Conservation (phyloP, 2,113 vertebrate genomes). For the Beaufortia kweichowensis region DNA sequence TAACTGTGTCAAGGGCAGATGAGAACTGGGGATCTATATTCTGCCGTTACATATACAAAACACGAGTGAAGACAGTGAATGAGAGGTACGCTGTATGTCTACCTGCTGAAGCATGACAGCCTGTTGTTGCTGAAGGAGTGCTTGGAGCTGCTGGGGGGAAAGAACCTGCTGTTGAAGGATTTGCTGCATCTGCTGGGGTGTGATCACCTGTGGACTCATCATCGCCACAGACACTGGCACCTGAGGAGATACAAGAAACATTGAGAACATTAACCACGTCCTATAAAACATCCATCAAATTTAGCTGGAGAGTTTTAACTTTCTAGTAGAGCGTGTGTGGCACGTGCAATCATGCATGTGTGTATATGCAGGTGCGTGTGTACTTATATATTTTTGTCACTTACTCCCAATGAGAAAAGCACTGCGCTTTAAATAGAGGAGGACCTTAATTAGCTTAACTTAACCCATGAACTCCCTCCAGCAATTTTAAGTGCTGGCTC, state of each 20-base stretch:
- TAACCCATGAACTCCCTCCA: constrained; percentile 71
- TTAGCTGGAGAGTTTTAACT: neutral
- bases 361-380: constrained; percentile 20
- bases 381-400: constrained; percentile 62
- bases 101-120: constrained; percentile 99
- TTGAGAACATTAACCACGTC: constrained; percentile 11
- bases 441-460: constrained; percentile 76
- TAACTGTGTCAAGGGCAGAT: constrained; percentile 77
- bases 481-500: constrained; percentile 9
- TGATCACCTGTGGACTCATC: constrained; percentile 99
- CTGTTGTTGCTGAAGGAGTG: constrained; percentile 97
- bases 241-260: constrained; percentile 63
- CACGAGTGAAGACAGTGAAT: constrained; percentile 1
- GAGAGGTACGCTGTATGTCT: constrained; percentile 54
- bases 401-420: constrained; percentile 60
- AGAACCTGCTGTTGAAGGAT: constrained; percentile 99
- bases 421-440: constrained; percentile 71
- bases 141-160: constrained; percentile 97
- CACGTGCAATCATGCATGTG: neutral
- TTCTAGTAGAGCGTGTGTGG: neutral
- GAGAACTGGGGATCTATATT: constrained; percentile 41
- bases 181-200: constrained; percentile 99
- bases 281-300: neutral
- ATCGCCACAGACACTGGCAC: constrained; percentile 99
- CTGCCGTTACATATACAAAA: constrained; percentile 1